phyloP scores from a whole-genome alignment of 2,797 vertebrate species.

The Cottoperca gobio region DNA sequence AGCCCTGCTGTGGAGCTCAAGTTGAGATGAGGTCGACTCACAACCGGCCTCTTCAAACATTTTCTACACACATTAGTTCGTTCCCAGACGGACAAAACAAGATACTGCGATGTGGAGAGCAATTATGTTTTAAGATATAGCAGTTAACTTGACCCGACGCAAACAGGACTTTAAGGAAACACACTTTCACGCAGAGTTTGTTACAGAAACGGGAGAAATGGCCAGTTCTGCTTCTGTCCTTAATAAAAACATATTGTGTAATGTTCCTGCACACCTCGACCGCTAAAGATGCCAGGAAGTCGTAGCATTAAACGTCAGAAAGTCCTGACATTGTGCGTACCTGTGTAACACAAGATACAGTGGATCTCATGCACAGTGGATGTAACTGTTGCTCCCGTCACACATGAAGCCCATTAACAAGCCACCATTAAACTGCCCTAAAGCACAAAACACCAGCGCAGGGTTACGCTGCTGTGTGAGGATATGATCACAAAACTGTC shows the following conservation, averaged over 20 bases:
- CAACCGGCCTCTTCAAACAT: slow-evolving; percentile 32
- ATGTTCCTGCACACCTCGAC: not conserved
- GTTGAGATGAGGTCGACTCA: slow-evolving; percentile 11
- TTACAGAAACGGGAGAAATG: not conserved
- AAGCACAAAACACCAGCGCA: not conserved
- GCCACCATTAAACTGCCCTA: not conserved
- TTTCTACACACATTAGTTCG: slow-evolving; percentile 33
- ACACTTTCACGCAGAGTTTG: not conserved
- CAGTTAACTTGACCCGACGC: not conserved
- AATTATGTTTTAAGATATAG: not conserved
- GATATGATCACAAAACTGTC: too few relatives aligned
- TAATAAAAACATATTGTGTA: not conserved
- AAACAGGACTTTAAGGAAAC: not conserved
- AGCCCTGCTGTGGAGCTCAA: slow-evolving; percentile 38
- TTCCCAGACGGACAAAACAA: slow-evolving; percentile 12
- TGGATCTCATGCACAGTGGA: not conserved
- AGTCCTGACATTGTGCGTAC: not conserved
- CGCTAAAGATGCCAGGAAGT: not conserved
- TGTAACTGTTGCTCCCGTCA: not conserved
- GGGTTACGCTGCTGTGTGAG: too few relatives aligned
- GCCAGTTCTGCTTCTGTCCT: not conserved
- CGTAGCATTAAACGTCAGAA: not conserved
- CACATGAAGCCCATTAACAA: too few relatives aligned
- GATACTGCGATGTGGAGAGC: slow-evolving; percentile 12
- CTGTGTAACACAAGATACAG: not conserved